These are phyloP conservation scores for Micoletzkya japonica DNA, from an alignment of 2,888 invertebrate genomes.

Conservation along the genomic window DNA sequence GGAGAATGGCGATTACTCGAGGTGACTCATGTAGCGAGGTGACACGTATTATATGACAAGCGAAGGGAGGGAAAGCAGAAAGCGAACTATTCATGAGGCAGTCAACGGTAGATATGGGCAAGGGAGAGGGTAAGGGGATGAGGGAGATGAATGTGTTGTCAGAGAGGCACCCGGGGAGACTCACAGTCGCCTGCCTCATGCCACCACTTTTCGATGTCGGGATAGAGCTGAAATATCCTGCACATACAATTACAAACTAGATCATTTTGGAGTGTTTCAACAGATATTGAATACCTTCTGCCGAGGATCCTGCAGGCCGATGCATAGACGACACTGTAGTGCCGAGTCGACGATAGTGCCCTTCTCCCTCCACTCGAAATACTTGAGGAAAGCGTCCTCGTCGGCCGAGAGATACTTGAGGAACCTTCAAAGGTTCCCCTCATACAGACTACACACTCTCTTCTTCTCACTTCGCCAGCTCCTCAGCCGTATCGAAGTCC, in stretches of 20 bases:
- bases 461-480: constrained; percentile 35
- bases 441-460: too few relatives aligned
- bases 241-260: not conserved
- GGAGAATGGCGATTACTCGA: too few relatives aligned
- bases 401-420: constrained; percentile 32
- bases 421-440: constrained; percentile 33
- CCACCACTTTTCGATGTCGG: constrained; percentile 34
- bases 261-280: not conserved
- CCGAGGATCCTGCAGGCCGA: constrained; percentile 23
- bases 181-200: constrained; percentile 23
- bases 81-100: not conserved
- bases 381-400: constrained; percentile 30
- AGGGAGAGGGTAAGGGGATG: not conserved
- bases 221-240: constrained; percentile 24
- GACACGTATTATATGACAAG: not conserved
- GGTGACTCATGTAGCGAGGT: too few relatives aligned
- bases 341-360: constrained; percentile 27
- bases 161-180: not conserved
- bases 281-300: constrained; percentile 21
- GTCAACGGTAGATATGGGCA: not conserved
- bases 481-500: constrained; percentile 33
- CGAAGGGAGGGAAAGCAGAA: not conserved
- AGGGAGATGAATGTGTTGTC: not conserved
- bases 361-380: constrained; percentile 36
- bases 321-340: constrained; percentile 36